Evolutionary conservation across 2,797 vertebrate species (phyloP), one percentile per base, ranked within the genome.

Genomic region (Karalla daura): DNA sequence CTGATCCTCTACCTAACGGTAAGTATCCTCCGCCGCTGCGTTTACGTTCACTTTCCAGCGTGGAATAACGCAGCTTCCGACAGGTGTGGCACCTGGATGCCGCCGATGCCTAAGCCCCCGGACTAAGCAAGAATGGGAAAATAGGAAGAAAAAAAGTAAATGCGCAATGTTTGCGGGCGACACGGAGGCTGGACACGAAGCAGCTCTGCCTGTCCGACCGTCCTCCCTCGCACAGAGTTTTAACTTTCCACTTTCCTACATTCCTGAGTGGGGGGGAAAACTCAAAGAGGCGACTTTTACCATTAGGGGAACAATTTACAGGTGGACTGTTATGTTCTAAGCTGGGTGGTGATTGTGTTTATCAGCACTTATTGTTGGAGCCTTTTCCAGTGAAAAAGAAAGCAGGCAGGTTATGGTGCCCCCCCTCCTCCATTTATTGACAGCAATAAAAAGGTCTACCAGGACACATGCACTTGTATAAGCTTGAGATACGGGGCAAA

Each of bases 71-170:
- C 56, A 20, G 21, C 6, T 25, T 24, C 0, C n/a, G 23, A 44
- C 84, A 86, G 86, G 85, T 86, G 81, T 80, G 88, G 83, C 73
- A 65, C 17, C 5, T 25, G n/a, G n/a, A n/a, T n/a, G n/a, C n/a
- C n/a, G n/a, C n/a, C n/a, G n/a, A n/a, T n/a, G n/a, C n/a, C n/a
- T n/a, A n/a, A n/a, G n/a, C n/a, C n/a, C n/a, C n/a, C n/a, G n/a
- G n/a, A n/a, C n/a, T n/a, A n/a, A n/a, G n/a, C n/a, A n/a, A n/a
- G n/a, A n/a, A n/a, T n/a, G n/a, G n/a, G n/a, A n/a, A n/a, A 37
- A 6, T 15, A 3, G 5, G 20, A 13, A n/a, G 10, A 24, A 12
- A 35, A 7, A 47, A 36, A 43, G 32, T 32, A 18, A 53, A 51
- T 44, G 37, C 56, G 74, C 20, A 45, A 9, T 46, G 37, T 18